phyloP scores from a whole-genome alignment of 2,113 vertebrate genomes.

The Halcyon senegalensis region DNA sequence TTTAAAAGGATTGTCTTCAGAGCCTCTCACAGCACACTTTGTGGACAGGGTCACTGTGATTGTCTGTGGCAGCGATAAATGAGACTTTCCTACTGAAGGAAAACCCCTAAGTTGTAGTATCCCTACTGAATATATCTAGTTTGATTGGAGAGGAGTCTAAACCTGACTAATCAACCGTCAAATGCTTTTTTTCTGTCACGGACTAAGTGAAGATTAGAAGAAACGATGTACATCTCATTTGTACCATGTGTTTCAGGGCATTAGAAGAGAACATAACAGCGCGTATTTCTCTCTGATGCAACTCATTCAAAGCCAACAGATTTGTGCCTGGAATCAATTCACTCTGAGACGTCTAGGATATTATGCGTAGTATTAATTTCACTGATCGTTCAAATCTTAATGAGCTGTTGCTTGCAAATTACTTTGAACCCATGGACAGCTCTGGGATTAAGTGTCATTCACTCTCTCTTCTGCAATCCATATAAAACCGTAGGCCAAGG shows the following conservation, averaged over 20 bases:
- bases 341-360: background rate
- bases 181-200: background rate
- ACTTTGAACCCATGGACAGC: background rate
- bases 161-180: background rate
- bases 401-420: background rate
- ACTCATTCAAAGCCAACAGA: background rate
- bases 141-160: background rate
- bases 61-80: background rate
- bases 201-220: background rate
- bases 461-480: background rate
- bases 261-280: background rate
- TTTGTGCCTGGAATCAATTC: background rate
- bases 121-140: background rate
- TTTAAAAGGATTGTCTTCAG: background rate
- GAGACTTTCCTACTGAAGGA: background rate
- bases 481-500: background rate
- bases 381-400: background rate
- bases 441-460: background rate
- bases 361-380: background rate
- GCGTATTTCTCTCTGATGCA: background rate
- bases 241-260: background rate
- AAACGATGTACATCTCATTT: background rate
- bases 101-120: background rate
- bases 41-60: background rate
- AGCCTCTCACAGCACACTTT: accelerated